Conservation (phyloP, 2,888 invertebrate genomes). For the Blomia tropicalis region DNA sequence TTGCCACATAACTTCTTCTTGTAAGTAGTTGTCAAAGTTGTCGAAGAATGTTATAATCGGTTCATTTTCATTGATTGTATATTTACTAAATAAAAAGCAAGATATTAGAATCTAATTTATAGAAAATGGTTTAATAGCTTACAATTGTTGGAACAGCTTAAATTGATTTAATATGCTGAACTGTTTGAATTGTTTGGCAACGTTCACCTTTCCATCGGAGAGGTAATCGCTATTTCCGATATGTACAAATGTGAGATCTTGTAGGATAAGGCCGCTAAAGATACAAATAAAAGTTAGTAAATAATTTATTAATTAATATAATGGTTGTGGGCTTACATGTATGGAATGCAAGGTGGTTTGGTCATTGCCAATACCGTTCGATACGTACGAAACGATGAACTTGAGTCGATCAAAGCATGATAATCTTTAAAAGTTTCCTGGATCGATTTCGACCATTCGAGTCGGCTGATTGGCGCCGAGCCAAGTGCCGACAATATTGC, state of each 20-base stretch:
- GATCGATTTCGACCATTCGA: conserved; percentile 84
- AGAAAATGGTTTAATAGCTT: conserved; percentile 35
- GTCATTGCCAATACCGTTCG: conserved; percentile 82
- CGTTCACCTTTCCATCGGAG: conserved; percentile 70
- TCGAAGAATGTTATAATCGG: conserved; percentile 86
- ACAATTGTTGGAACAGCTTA: conserved; percentile 94
- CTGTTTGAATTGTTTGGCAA: conserved; percentile 96
- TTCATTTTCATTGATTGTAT: conserved; percentile 81
- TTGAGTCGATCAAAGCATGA: conserved; percentile 87
- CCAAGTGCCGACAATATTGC: conserved; percentile 89
- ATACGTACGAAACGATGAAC: conserved; percentile 94
- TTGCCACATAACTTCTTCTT: conserved; percentile 97
- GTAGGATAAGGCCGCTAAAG: conserved; percentile 79
- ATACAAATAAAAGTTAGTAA: conserved; percentile 15
- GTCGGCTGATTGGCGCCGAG: conserved; percentile 75
- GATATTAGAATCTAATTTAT: conserved; percentile 14
- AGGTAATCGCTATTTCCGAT: conserved; percentile 85
- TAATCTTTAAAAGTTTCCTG: conserved; percentile 75
- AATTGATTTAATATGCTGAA: conserved; percentile 95
- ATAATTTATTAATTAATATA: not conserved
- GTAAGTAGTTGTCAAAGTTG: conserved; percentile 84
- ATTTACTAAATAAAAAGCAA: conserved; percentile 51
- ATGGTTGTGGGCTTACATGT: conserved; percentile 57
- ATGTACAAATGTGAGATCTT: conserved; percentile 96
- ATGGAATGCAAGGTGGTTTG: conserved; percentile 94